Percentiles rank a stretch among this genome's conserved stretches.
Conservation (phyloP, 53 echinoderm and acorn worm species). For the Astropecten irregularis region DNA sequence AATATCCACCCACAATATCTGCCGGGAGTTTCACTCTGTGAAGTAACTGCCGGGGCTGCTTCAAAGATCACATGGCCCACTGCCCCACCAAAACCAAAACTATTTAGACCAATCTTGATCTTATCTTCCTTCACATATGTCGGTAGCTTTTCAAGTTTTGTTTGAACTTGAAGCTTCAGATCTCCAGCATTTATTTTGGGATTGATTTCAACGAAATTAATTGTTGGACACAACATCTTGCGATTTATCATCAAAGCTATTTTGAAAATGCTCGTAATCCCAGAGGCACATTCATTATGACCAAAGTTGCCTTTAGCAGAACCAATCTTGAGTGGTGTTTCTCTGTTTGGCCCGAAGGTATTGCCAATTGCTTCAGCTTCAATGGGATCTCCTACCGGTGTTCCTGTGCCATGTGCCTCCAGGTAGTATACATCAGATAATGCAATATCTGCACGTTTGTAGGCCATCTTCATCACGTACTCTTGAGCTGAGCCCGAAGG, state of each 20-base stretch:
- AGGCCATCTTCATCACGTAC: conserved; percentile 71
- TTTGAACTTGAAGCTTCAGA: conserved; percentile 76
- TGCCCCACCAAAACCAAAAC: conserved; percentile 90
- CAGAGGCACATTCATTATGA: conserved; percentile 85
- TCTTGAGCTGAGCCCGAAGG: conserved; percentile 72
- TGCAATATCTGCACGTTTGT: conserved; percentile 66
- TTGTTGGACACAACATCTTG: conserved; percentile 67
- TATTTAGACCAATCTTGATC: conserved; percentile 77
- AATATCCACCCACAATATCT: conserved; percentile 70
- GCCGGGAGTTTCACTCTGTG: not conserved
- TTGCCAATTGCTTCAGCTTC: conserved; percentile 85
- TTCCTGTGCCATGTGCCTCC: conserved; percentile 95
- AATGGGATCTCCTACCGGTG: conserved; percentile 87
- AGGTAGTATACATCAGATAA: conserved; percentile 75
- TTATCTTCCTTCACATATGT: conserved; percentile 39
- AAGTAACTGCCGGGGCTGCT: conserved; percentile 61
- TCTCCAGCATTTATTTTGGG: conserved; percentile 82
- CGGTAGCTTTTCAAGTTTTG: conserved; percentile 61
- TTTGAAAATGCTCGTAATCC: conserved; percentile 79
- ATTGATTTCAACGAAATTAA: conserved; percentile 78
- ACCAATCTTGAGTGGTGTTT: conserved; percentile 77
- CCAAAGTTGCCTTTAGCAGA: conserved; percentile 93
- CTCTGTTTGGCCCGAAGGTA: conserved; percentile 55
- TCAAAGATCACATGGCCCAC: conserved; percentile 84
- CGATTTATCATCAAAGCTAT: not conserved